A percentile compares a stretch with the other conserved stretches of the same genome.
Conservation (phyloP, 2,797 vertebrate genomes). For the Dendrocincla fuliginosa region DNA sequence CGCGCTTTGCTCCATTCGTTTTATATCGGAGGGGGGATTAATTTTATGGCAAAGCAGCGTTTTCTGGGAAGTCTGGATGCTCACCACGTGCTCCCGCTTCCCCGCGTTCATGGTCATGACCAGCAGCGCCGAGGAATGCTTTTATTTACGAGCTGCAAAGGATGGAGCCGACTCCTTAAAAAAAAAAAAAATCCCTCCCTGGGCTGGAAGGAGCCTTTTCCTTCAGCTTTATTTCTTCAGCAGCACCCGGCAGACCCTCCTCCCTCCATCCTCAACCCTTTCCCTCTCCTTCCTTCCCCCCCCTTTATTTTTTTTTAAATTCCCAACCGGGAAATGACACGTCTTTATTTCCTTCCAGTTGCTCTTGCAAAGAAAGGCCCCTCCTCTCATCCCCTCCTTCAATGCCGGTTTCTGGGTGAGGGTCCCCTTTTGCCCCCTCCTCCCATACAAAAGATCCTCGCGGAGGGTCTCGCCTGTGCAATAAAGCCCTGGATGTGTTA, state of each 20-base stretch:
- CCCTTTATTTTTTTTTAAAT: neutral
- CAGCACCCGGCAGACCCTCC: neutral
- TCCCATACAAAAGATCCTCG: neutral
- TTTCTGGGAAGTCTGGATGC: slow-evolving; percentile 51
- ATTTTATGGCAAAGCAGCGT: slow-evolving; percentile 38
- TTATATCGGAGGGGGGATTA: slow-evolving; percentile 40
- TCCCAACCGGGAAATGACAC: neutral
- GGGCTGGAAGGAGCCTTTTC: neutral
- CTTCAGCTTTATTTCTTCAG: slow-evolving; percentile 24
- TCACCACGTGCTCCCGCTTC: slow-evolving; percentile 27
- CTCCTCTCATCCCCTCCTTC: neutral
- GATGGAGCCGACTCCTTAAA: slow-evolving; percentile 17
- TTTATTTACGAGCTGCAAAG: slow-evolving; percentile 71
- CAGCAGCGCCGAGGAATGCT: slow-evolving; percentile 55
- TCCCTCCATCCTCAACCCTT: neutral
- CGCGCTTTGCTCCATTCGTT: slow-evolving; percentile 45
- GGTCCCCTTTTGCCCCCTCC: neutral
- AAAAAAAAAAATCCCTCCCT: neutral
- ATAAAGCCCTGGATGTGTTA: neutral
- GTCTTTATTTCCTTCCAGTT: neutral
- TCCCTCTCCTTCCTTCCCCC: neutral
- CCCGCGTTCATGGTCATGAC: slow-evolving; percentile 77
- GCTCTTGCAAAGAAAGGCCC: neutral
- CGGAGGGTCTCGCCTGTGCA: slow-evolving; percentile 15
- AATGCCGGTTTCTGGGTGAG: neutral